Conservation (phyloP, 2,113 vertebrate species). For the Aepyceros melampus region DNA sequence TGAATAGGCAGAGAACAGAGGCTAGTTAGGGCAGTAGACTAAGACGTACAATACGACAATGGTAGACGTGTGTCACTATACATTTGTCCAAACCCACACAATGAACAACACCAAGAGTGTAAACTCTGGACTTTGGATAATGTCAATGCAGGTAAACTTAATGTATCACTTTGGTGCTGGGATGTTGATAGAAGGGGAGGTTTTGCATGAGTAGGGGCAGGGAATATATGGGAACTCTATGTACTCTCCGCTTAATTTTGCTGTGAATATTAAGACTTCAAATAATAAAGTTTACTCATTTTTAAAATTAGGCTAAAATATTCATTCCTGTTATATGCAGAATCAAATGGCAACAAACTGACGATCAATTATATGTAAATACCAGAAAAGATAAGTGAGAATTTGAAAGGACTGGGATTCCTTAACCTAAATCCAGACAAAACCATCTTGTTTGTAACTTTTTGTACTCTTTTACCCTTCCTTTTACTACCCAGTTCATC, state of each 20-base stretch:
- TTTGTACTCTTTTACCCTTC: not conserved
- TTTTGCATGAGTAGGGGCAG: not conserved
- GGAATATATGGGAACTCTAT: not conserved
- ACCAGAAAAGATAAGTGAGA: not conserved
- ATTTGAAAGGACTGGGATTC: not conserved
- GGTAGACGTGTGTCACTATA: not conserved
- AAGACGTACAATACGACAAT: too few species aligned
- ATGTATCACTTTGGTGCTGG: not conserved
- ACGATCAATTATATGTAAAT: not conserved
- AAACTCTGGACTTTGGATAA: not conserved
- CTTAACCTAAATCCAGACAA: not conserved
- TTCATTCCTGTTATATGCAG: not conserved
- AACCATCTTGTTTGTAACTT: not conserved
- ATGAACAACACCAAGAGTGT: not conserved
- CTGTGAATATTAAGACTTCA: not conserved
- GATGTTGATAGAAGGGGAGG: not conserved
- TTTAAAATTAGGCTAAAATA: not conserved
- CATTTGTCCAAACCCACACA: not conserved
- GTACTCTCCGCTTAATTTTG: not conserved
- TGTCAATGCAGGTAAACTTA: not conserved
- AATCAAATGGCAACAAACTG: not conserved
- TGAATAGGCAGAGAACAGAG: not conserved
- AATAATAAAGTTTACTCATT: not conserved
- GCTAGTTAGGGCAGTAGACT: not conserved
- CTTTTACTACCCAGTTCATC: slow-evolving; percentile 13